Evolutionary conservation across 2,797 vertebrate species (phyloP).

Genomic region (Novumbra hubbsi): DNA sequence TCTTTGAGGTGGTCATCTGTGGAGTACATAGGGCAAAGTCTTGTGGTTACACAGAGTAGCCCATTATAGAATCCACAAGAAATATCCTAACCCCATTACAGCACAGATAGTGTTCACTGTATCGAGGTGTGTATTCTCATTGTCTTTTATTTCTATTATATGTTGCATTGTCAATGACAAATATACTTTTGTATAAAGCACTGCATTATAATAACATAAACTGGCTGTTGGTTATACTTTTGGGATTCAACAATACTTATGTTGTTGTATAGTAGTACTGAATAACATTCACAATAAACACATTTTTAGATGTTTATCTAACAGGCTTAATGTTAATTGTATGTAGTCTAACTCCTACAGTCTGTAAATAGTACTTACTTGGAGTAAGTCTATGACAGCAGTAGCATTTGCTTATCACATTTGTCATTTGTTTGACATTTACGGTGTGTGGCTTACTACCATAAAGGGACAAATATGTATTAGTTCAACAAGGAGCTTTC

Average conservation of each 20-base stretch:
- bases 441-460: neutral
- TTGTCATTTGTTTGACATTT: neutral
- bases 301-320: neutral
- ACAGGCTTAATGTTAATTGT: neutral
- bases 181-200: neutral
- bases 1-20: neutral
- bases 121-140: neutral
- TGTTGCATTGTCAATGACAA: neutral
- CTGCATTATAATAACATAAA: neutral
- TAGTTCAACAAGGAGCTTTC: neutral
- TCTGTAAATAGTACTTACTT: neutral
- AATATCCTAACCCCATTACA: neutral
- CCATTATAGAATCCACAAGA: neutral
- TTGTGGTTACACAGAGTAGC: neutral
- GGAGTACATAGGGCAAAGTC: neutral
- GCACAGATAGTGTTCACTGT: neutral
- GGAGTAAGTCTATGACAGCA: neutral
- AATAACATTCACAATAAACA: neutral
- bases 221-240: neutral
- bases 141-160: neutral
- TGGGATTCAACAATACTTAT: neutral
- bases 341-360: neutral
- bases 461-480: neutral
- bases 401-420: neutral
- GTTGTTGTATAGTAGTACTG: neutral